Evolutionary conservation across 1,140 invertebrate species (phyloP).

Genomic region (Zaprionus camerounensis): DNA sequence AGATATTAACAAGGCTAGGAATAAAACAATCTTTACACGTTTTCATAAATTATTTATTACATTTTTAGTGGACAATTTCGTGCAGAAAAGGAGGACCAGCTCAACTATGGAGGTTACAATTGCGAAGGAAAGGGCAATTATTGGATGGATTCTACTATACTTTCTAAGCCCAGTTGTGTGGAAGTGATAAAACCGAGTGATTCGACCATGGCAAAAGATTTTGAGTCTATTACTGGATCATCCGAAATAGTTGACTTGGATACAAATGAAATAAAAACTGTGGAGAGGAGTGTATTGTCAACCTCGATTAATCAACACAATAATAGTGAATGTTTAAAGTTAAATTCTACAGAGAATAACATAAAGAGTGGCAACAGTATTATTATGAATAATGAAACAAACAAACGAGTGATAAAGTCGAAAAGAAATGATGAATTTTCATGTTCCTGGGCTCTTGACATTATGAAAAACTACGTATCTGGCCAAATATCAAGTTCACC

Average conservation of each 20-base stretch:
- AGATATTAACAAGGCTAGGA: no score
- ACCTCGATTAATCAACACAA: constrained; percentile 45
- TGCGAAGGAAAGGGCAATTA: constrained; percentile 61
- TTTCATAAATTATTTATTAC: not conserved
- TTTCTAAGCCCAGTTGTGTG: constrained; percentile 70
- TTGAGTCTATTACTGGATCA: constrained; percentile 71
- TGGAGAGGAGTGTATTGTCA: constrained; percentile 84
- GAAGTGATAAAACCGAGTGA: constrained; percentile 65
- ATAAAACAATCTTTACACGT: no score
- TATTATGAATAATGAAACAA: constrained; percentile 51
- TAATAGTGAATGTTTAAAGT: constrained; percentile 21
- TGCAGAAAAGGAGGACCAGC: constrained; percentile 61
- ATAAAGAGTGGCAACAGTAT: constrained; percentile 45
- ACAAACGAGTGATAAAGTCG: constrained; percentile 63
- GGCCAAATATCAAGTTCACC: constrained; percentile 96
- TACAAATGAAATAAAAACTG: constrained; percentile 86
- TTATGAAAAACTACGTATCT: constrained; percentile 94
- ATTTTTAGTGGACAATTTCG: constrained; percentile 38
- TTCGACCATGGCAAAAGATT: constrained; percentile 58
- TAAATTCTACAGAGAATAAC: constrained; percentile 37
- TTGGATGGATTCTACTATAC: constrained; percentile 70
- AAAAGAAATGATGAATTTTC: constrained; percentile 90
- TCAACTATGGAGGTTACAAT: constrained; percentile 46
- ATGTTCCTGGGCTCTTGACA: constrained; percentile 93
- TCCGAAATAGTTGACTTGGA: constrained; percentile 86